Evolutionary conservation across 1,140 invertebrate genomes (phyloP).

Genomic region (Hermetia illucens): DNA sequence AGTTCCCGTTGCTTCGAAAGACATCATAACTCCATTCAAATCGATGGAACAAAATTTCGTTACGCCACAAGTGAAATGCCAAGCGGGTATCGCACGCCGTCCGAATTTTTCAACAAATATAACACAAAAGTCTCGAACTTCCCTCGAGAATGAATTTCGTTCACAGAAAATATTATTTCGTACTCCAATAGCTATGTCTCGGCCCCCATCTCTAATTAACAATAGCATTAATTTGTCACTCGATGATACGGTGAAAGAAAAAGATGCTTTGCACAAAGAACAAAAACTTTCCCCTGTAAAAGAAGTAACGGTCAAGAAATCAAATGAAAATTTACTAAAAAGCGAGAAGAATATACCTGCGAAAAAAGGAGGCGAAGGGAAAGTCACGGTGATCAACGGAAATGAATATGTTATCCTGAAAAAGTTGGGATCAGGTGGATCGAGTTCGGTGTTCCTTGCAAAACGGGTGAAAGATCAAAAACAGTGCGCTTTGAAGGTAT

Average conservation of each 20-base stretch:
- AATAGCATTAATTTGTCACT: conserved; percentile 22
- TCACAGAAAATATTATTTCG: conserved; percentile 27
- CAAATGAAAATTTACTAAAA: conserved; percentile 15
- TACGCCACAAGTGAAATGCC: conserved; percentile 22
- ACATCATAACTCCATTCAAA: conserved; percentile 5
- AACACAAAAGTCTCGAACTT: conserved; percentile 10
- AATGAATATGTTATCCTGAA: conserved; percentile 19
- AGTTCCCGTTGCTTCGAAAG: not conserved
- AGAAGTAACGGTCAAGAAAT: not conserved
- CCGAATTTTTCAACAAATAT: too few relatives aligned
- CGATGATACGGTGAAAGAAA: conserved; percentile 22
- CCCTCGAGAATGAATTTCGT: conserved; percentile 20
- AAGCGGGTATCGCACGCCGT: too few relatives aligned
- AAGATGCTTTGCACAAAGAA: conserved; percentile 1
- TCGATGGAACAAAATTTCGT: conserved; percentile 15
- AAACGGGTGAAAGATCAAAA: conserved; percentile 13
- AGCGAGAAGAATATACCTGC: not conserved
- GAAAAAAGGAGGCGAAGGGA: too few relatives aligned
- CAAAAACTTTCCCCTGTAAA: not conserved
- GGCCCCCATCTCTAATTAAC: conserved; percentile 16
- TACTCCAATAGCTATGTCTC: conserved; percentile 21
- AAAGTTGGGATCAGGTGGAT: conserved; percentile 25
- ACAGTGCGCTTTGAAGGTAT: conserved; percentile 22
- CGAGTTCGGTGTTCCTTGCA: conserved; percentile 24
- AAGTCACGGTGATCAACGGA: conserved; percentile 21